These are phyloP conservation scores for Sinohyriopsis cumingii DNA, from an alignment of 2,888 invertebrate genomes.

Conservation along the genomic window DNA sequence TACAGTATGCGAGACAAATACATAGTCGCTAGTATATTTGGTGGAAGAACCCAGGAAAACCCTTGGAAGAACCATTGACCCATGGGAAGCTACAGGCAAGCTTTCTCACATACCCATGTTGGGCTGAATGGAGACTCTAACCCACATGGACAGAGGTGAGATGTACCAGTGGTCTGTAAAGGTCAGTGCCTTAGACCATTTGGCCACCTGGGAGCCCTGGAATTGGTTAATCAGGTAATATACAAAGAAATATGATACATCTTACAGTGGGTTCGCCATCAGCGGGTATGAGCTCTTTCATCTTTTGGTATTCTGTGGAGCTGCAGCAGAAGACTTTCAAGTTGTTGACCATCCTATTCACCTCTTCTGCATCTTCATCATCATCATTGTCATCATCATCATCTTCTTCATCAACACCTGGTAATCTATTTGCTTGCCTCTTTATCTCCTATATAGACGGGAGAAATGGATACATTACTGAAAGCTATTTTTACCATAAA, in stretches of 20 bases:
- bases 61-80: no score
- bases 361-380: slow-evolving; percentile 43
- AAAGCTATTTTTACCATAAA: no score
- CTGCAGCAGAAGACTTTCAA: slow-evolving; percentile 60
- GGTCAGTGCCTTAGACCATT: no score
- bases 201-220: no score
- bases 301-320: slow-evolving; percentile 56
- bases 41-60: no score
- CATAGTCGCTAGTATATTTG: no score
- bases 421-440: slow-evolving; percentile 35
- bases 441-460: slow-evolving; percentile 44
- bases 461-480: slow-evolving; percentile 2
- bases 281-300: slow-evolving; percentile 43
- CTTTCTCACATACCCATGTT: no score
- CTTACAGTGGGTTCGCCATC: slow-evolving; percentile 51
- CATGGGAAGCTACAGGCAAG: no score
- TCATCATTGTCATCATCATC: slow-evolving; percentile 36
- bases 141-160: no score
- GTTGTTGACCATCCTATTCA: slow-evolving; percentile 42
- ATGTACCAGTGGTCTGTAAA: no score
- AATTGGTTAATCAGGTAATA: not conserved
- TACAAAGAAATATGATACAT: not conserved
- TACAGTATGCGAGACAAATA: no score
- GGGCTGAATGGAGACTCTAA: no score
- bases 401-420: slow-evolving; percentile 36